Evolutionary conservation across 2,888 invertebrate genomes (phyloP), one percentile per base, ranked within the genome.

Genomic region (Chrysolina haemoptera): DNA sequence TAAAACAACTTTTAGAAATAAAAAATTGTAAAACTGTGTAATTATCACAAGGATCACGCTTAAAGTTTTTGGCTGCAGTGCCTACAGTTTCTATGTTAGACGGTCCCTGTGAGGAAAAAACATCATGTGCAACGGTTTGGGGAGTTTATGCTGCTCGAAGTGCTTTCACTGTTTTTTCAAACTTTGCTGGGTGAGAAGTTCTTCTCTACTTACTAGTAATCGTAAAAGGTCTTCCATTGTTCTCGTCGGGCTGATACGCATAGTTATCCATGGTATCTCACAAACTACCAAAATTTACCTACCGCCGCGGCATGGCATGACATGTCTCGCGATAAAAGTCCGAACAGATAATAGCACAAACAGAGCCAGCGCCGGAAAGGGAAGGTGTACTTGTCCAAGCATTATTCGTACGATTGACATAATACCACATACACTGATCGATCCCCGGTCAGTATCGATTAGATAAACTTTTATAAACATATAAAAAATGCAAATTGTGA

Each of bases 191-290:
- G 20, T 53, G 35, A 50, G 20, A 20, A 63, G 62, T n/a, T 62
- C 9, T 62, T n/a, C 35, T 12, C 18, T 41, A 80, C 78, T 79
- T 77, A 80, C 80, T 76, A 22, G 80, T 74, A 53, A 80, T 74
- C 16, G 77, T 75, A 67, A 75, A 81, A 14, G 80, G 76, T 67
- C 78, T 78, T 18, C 79, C 79, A 70, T 81, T 81, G 40, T 70
- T 75, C 11, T 78, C 79, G 35, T 82, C 82, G 8, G 79, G 78
- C 11, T 82, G 77, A 71, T 82, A 83, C 11, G 81, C 82, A 73
- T 78, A 78, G 70, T 83, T 83, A 72, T 83, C 83, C 83, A 83
- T 83, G 48, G 18, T 67, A 18, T 41, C 40, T 67, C 67, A 35
- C 67, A 40, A 67, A 67, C 53, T 53, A 53, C 50, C 35, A 67